Evolutionary conservation across 2,888 invertebrate species (phyloP).

Genomic region (Dolichopus griseipennis): DNA sequence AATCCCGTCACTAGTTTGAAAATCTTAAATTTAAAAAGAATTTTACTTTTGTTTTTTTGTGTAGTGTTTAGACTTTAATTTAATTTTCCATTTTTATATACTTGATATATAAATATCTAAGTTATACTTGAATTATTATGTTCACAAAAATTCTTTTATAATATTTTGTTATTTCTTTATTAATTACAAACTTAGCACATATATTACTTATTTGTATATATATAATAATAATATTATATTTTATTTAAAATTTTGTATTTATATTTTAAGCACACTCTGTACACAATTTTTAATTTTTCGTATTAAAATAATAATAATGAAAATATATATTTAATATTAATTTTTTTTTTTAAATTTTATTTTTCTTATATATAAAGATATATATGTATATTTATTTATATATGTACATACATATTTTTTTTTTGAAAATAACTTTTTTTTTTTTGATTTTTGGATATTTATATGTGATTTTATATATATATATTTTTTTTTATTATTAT

Average conservation of each 20-base stretch:
- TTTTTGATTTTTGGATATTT: neutral
- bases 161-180: no score
- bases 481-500: neutral
- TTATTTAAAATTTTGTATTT: neutral
- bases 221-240: neutral
- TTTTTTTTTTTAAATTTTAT: conserved; percentile 1
- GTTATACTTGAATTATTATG: no score
- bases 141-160: no score
- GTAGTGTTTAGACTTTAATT: no score
- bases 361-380: neutral
- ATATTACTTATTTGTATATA: neutral
- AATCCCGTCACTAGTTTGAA: no score
- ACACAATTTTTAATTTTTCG: neutral
- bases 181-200: no score
- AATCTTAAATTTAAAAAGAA: no score
- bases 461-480: neutral
- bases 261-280: neutral
- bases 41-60: no score
- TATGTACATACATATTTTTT: neutral
- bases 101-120: no score
- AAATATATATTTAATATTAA: neutral
- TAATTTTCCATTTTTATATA: no score
- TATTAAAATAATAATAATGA: neutral
- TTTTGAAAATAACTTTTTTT: neutral
- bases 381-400: neutral